Percentiles rank a stretch among this genome's conserved stretches.
phyloP scores from a whole-genome alignment of 2,113 vertebrate genomes.

The Candoia aspera region DNA sequence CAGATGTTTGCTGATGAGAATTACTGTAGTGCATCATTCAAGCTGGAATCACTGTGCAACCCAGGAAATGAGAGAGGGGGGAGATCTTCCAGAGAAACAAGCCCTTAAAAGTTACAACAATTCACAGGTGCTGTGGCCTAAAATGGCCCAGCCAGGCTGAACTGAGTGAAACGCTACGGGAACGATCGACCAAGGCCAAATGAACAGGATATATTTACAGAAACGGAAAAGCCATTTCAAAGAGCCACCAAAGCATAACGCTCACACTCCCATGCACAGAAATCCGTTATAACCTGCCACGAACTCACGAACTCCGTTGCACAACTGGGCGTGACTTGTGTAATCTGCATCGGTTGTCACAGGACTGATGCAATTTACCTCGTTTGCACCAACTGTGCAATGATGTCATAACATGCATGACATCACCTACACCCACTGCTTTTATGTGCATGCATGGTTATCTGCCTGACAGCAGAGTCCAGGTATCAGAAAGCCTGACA shows the following conservation, averaged over 20 bases:
- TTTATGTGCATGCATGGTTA: neutral
- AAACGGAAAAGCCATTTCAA: neutral
- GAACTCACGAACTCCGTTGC: neutral
- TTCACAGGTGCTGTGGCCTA: neutral
- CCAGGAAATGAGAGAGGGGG: neutral
- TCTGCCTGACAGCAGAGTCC: neutral
- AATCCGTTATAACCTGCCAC: neutral
- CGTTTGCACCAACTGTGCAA: neutral
- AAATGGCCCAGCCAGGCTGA: neutral
- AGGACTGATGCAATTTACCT: neutral
- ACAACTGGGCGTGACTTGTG: neutral
- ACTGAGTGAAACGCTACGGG: fast-evolving
- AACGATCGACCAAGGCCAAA: neutral
- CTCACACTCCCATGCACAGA: neutral
- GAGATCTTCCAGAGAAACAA: neutral
- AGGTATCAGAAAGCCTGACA: neutral
- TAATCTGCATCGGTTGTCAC: neutral
- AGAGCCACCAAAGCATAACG: neutral
- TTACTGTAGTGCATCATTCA: neutral
- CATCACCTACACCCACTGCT: neutral
- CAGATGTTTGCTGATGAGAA: neutral
- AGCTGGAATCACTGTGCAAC: neutral
- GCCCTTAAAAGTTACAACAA: neutral
- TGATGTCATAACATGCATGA: neutral
- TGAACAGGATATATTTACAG: neutral